Evolutionary conservation across 2,888 invertebrate genomes (phyloP), one percentile per base, ranked within the genome.

Genomic region (Caenorhabditis virilis): DNA sequence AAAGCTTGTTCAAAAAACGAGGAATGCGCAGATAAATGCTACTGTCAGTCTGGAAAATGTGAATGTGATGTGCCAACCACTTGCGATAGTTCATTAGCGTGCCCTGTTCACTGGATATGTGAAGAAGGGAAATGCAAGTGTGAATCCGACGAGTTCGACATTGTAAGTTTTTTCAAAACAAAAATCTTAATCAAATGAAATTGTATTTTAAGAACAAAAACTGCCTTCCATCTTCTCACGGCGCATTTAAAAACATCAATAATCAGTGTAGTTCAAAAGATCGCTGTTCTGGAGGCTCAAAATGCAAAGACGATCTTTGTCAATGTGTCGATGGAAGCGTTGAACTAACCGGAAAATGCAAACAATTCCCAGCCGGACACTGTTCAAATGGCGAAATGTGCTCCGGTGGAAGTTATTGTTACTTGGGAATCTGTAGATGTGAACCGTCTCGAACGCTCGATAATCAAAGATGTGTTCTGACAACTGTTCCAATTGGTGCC

Each of bases 361-460:
- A 57, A 57, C 65, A 65, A 43, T 53, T 52, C 20, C 65, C 65
- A n/a, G 69, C 64, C 43, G 70, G 73, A 47, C 59, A 54, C 46
- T 69, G 65, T 49, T 55, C 61, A 27, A 69, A 69, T 39, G 82
- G 82, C 15, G 74, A 83, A 66, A 63, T 69, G 53, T 83, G 83
- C 65, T 56, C 72, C 18, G 77, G 72, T 26, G 78, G 75, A 50
- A 69, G 78, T 15, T 49, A 66, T 42, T 82, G 82, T 58, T 67
- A 73, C 38, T 64, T 77, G 23, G 79, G 80, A 26, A 50, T 74
- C 18, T 82, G 82, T 54, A 74, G 78, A 26, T 82, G 82, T 54
- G 62, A 54, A n/a, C 50, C 47, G 13, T 67, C 68, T 22, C 51
- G 47, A 23, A 57, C 48, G 20, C 42, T 72, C 2, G 56, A 60